These are phyloP conservation scores for Myotis vivesi DNA, from an alignment of 2,797 vertebrate genomes.

Conservation along the genomic window DNA sequence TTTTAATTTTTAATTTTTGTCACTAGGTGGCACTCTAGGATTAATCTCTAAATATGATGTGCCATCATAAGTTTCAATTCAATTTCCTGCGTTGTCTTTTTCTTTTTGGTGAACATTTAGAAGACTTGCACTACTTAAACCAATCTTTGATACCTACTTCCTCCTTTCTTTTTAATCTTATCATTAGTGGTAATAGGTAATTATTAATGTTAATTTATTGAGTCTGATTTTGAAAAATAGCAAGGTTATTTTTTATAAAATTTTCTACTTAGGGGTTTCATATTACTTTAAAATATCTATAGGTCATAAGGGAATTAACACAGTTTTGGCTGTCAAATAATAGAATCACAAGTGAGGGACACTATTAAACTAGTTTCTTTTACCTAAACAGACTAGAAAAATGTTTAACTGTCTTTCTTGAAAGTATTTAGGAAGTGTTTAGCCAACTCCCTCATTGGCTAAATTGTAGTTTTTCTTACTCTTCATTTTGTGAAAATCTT, in stretches of 20 bases:
- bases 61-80: constrained; percentile 4
- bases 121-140: neutral
- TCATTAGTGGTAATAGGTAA: neutral
- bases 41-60: neutral
- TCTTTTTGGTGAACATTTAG: constrained; percentile 27
- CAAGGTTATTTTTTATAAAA: neutral
- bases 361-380: neutral
- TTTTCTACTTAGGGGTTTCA: neutral
- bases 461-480: neutral
- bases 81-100: constrained; percentile 15
- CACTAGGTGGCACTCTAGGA: constrained; percentile 74
- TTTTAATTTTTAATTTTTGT: constrained; percentile 21
- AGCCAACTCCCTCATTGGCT: neutral
- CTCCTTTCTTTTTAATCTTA: constrained; percentile 19
- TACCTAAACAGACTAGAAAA: constrained; percentile 9
- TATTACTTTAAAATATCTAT: constrained; percentile 38
- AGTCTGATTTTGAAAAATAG: constrained; percentile 9
- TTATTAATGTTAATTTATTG: constrained; percentile 9
- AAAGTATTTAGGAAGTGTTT: constrained; percentile 9
- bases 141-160: neutral
- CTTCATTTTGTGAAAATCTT: neutral
- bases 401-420: neutral
- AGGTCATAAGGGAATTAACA: neutral
- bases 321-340: neutral
- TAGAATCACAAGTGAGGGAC: neutral